These are phyloP conservation scores for Ormyrus nitidulus DNA, from an alignment of 2,888 invertebrate genomes.

Conservation along the genomic window DNA sequence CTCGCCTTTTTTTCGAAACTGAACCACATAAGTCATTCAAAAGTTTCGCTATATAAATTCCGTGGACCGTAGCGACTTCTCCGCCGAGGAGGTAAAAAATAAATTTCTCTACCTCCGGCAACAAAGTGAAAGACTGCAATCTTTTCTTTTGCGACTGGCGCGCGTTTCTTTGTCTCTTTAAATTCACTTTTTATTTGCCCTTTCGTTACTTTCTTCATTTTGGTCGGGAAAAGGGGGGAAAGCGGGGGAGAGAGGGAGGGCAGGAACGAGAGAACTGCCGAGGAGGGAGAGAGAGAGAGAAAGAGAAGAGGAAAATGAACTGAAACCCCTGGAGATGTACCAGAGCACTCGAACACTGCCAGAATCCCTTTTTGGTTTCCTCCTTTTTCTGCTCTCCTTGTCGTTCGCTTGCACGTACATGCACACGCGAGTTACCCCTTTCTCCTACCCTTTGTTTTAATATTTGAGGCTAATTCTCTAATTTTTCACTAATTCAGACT, in stretches of 20 bases:
- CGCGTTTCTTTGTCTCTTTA: conserved; percentile 41
- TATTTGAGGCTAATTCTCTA: conserved; percentile 2
- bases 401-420: conserved; percentile 1
- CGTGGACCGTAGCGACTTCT: not conserved
- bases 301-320: conserved; percentile 42
- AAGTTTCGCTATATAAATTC: conserved; percentile 9
- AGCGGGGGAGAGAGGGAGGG: not conserved
- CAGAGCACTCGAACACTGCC: conserved; percentile 36
- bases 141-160: conserved; percentile 31
- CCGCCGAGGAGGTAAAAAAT: conserved; percentile 9
- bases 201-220: conserved; percentile 61
- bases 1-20: not conserved
- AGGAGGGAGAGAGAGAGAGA: conserved; percentile 10
- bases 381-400: conserved; percentile 15
- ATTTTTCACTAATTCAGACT: conserved; percentile 1
- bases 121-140: conserved; percentile 41
- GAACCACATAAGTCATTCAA: not conserved
- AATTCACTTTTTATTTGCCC: conserved; percentile 50
- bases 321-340: conserved; percentile 43
- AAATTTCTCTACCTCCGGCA: conserved; percentile 35
- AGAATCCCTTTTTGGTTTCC: conserved; percentile 26
- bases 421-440: not conserved
- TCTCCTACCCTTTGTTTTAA: not conserved
- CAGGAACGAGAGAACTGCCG: not conserved
- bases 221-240: conserved; percentile 29